phyloP scores from a whole-genome alignment of 2,797 vertebrate genomes.

The Premnoplex brunnescens region DNA sequence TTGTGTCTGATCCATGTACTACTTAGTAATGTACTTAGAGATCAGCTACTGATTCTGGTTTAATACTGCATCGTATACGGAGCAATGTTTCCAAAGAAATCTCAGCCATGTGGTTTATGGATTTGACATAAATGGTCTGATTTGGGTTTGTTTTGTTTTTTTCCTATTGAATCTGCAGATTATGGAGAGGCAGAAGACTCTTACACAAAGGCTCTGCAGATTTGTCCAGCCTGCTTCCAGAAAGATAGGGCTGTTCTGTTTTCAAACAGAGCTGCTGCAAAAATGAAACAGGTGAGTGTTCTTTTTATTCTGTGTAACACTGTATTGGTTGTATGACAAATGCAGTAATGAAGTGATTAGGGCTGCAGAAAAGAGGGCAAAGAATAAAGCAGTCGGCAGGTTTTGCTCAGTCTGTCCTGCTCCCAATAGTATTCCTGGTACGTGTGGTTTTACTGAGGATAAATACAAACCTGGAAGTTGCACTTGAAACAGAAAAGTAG shows the following conservation, averaged over 20 bases:
- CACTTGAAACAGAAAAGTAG: background rate
- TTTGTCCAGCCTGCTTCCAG: constrained; percentile 86
- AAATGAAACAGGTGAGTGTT: constrained; percentile 85
- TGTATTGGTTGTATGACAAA: background rate
- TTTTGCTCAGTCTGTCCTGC: background rate
- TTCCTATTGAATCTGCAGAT: constrained; percentile 72
- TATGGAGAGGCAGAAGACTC: constrained; percentile 83
- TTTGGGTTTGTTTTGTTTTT: background rate
- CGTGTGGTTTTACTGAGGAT: background rate
- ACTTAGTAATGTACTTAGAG: background rate
- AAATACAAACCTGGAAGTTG: background rate
- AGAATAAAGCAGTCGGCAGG: background rate
- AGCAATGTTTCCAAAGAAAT: background rate
- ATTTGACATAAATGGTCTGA: background rate
- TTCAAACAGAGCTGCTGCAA: constrained; percentile 92
- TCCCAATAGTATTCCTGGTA: background rate
- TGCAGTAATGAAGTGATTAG: background rate
- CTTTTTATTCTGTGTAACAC: background rate
- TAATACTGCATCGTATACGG: background rate
- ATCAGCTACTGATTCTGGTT: background rate
- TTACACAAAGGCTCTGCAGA: constrained; percentile 84
- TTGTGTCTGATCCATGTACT: background rate
- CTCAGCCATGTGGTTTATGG: background rate
- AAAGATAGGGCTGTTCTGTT: constrained; percentile 87
- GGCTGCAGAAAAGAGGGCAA: background rate